Conservation (phyloP, 2,888 invertebrate species). For the Tetrapedia diversipes region DNA sequence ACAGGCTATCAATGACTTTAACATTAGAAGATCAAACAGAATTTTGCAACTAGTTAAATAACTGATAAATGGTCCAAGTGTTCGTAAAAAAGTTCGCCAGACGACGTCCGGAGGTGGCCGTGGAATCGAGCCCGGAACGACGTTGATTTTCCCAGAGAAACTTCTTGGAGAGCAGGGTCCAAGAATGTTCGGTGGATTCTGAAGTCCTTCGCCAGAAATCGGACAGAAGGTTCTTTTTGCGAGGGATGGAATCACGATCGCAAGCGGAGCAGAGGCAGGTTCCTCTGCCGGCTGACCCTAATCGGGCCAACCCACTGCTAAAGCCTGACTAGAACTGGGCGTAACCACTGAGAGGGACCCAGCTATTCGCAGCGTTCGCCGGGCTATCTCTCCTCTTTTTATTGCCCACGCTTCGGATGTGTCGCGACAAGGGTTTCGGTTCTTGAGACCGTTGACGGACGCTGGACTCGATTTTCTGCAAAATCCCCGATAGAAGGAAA, state of each 20-base stretch:
- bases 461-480: conserved; percentile 13
- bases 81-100: not conserved
- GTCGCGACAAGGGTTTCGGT: conserved; percentile 54
- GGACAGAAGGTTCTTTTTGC: conserved; percentile 55
- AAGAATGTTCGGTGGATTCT: conserved; percentile 30
- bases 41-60: too few relatives aligned
- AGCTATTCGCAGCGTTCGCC: conserved; percentile 54
- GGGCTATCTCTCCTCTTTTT: conserved; percentile 43
- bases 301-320: conserved; percentile 69
- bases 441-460: conserved; percentile 30
- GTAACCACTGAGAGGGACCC: conserved; percentile 74
- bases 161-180: conserved; percentile 21
- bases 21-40: too few relatives aligned
- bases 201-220: conserved; percentile 33
- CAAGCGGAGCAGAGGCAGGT: conserved; percentile 60
- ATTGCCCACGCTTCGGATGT: conserved; percentile 44
- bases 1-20: too few relatives aligned
- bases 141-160: conserved; percentile 47
- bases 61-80: not conserved
- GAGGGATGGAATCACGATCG: conserved; percentile 52
- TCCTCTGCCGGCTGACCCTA: conserved; percentile 63
- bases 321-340: conserved; percentile 78
- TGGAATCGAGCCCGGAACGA: conserved; percentile 26
- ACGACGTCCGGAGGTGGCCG: conserved; percentile 1
- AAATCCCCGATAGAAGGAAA: conserved; percentile 1